Evolutionary conservation across 2,888 invertebrate species (phyloP), one percentile per base, ranked within the genome.

Genomic region (Nasonovia ribisnigri): DNA sequence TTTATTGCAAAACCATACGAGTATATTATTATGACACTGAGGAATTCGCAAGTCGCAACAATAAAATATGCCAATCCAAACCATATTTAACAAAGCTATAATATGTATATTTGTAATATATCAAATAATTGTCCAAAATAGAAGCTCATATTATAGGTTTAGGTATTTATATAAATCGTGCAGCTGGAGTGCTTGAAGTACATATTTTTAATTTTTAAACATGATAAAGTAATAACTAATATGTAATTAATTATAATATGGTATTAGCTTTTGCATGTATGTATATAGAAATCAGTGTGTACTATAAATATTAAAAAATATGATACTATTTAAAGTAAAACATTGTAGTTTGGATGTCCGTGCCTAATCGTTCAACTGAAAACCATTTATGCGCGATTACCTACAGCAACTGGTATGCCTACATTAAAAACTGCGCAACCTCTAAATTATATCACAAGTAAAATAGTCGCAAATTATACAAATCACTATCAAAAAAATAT

Each of bases 311-410:
- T 60, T 16, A 60, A 60, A 60, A 11, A 87, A 60, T 36, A 26
- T 48, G 26, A 46, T 60, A 92, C 46, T 87, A 48, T 92, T 92
- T 77, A 24, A 77, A 88, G 87, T 51, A 60, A 86, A 36, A 57
- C 86, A 67, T 92, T 88, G 77, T 54, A 54, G 20, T 92, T 92
- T 43, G 43, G 13, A 88, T 77, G 77, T 92, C 26, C 92, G 92
- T 92, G 92, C 92, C 24, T 88, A 92, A 92, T 92, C 92, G 26
- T 92, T 88, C 29, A 48, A 60, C 16, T 54, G 46, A 92, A 88
- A 42, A 26, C 26, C 24, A 77, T 92, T 92, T 88, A 77, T 77
- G 54, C 43, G 24, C 24, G 88, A 77, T 92, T 88, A 67, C 51
- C 29, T 48, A 57, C 84, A 42, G 29, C 1, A 46, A 43, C 46